These are phyloP conservation scores for Perdita meconis DNA, from an alignment of 2,888 invertebrate species.

Conservation along the genomic window DNA sequence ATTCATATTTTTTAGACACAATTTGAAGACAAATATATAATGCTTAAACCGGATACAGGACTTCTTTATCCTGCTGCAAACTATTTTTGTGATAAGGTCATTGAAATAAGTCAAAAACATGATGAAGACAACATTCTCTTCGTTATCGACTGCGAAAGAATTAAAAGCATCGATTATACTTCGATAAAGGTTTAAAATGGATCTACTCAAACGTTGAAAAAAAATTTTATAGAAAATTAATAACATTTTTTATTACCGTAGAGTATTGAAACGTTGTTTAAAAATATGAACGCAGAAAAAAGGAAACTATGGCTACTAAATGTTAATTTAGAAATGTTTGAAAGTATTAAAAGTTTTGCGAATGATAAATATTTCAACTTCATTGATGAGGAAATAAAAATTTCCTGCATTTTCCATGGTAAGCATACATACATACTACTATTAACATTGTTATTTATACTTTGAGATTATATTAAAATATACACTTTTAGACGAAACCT, in stretches of 20 bases:
- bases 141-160: conserved; percentile 88
- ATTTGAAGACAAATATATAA: conserved; percentile 85
- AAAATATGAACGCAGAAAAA: conserved; percentile 85
- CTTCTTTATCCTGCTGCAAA: conserved; percentile 90
- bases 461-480: background rate
- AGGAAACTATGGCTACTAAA: conserved; percentile 85
- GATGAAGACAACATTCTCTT: conserved; percentile 85
- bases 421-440: background rate
- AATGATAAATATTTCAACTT: conserved; percentile 66
- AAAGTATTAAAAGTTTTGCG: conserved; percentile 72
- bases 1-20: conserved; percentile 81
- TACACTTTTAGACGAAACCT: conserved; percentile 4
- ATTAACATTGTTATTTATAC: background rate
- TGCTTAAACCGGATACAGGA: conserved; percentile 88
- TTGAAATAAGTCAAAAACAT: conserved; percentile 84
- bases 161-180: conserved; percentile 89
- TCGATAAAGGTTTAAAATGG: conserved; percentile 86
- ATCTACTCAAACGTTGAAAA: background rate
- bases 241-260: conserved; percentile 78
- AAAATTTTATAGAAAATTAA: background rate
- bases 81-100: conserved; percentile 86
- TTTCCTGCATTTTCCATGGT: conserved; percentile 64
- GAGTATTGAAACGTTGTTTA: conserved; percentile 86
- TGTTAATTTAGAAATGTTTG: conserved; percentile 78
- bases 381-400: conserved; percentile 70